Evolutionary conservation across 2,113 vertebrate species (phyloP).

Genomic region (Dipodomys ordii): DNA sequence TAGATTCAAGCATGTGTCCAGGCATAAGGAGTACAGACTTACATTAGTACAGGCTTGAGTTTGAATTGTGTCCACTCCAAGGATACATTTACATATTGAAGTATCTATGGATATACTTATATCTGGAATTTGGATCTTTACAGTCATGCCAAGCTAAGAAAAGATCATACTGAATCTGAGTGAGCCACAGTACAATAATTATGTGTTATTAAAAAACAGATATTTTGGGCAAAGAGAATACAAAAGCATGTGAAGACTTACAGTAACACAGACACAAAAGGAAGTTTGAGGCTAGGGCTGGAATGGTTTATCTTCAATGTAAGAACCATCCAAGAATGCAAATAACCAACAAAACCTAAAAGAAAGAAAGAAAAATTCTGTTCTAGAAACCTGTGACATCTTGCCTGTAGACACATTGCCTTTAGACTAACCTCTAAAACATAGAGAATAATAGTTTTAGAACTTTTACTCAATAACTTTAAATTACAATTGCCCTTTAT

Average conservation of each 20-base stretch:
- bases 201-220: no score
- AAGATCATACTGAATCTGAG: not conserved
- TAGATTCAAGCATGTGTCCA: no score
- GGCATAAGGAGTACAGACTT: no score
- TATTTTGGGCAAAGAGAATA: no score
- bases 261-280: no score
- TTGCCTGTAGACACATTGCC: not conserved
- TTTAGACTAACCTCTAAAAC: not conserved
- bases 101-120: no score
- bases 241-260: not conserved
- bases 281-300: no score
- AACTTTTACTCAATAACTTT: not conserved
- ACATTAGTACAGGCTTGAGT: no score
- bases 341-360: not conserved
- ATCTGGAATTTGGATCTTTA: not conserved
- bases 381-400: not conserved
- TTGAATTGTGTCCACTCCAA: no score
- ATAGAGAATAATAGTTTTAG: not conserved
- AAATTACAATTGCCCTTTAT: not conserved
- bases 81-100: no score
- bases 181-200: not conserved
- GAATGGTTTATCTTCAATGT: no score
- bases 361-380: not conserved
- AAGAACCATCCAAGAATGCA: not conserved
- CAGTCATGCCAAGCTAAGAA: not conserved